These are phyloP conservation scores for Drosophila azteca DNA, from an alignment of 1,140 invertebrate species.

Conservation along the genomic window DNA sequence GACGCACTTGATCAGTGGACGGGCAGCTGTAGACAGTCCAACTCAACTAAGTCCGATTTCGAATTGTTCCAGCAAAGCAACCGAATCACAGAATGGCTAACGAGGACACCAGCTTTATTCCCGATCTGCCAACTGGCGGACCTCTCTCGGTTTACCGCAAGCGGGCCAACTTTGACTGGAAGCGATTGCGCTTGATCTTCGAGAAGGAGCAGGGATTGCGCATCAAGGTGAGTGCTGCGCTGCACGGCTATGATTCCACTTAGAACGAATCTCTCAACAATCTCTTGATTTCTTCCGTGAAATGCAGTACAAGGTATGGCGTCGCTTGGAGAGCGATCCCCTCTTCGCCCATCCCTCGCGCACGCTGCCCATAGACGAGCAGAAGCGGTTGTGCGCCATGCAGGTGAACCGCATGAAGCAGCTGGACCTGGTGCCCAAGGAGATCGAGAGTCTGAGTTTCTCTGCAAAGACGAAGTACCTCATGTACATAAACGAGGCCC, in stretches of 20 bases:
- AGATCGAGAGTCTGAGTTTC: constrained; percentile 86
- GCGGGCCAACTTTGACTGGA: constrained; percentile 91
- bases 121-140: constrained; percentile 86
- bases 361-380: constrained; percentile 89
- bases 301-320: constrained; percentile 91
- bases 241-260: not conserved
- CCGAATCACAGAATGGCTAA: constrained; percentile 45
- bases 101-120: constrained; percentile 84
- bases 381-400: constrained; percentile 86
- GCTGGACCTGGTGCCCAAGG: constrained; percentile 85
- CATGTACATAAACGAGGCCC: constrained; percentile 89
- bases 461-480: constrained; percentile 88
- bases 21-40: constrained; percentile 6
- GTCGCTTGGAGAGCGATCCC: constrained; percentile 91
- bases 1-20: constrained; percentile 9
- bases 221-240: constrained; percentile 87
- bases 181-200: constrained; percentile 89
- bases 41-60: not conserved
- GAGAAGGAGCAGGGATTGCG: constrained; percentile 89
- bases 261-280: not conserved
- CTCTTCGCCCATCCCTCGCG: constrained; percentile 87
- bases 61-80: constrained; percentile 1
- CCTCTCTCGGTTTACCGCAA: constrained; percentile 90
- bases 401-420: constrained; percentile 86
- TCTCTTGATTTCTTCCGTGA: constrained; percentile 6